A percentile compares a stretch with the other conserved stretches of the same genome.
phyloP scores from a whole-genome alignment of 2,797 vertebrate species.

The Glyptemys insculpta region DNA sequence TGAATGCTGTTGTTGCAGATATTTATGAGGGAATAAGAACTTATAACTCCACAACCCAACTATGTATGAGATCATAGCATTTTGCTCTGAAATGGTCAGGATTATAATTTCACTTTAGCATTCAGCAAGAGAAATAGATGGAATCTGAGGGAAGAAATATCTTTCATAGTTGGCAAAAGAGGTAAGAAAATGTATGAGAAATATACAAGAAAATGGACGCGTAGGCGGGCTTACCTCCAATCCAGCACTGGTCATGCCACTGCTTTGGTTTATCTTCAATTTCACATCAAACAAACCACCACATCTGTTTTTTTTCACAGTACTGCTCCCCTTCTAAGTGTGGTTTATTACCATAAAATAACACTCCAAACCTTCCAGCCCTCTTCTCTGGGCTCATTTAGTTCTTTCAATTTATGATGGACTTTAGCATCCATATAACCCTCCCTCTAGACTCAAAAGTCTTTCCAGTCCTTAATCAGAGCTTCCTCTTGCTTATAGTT shows the following conservation, averaged over 20 bases:
- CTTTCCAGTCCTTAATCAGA: background rate
- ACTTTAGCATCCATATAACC: background rate
- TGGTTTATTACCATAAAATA: background rate
- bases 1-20: background rate
- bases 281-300: background rate
- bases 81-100: background rate
- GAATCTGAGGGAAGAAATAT: background rate
- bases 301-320: background rate
- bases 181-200: background rate
- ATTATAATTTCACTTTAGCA: background rate
- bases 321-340: background rate
- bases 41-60: background rate
- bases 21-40: background rate
- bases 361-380: background rate
- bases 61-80: background rate
- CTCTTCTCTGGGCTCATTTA: background rate
- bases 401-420: background rate
- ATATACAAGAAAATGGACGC: background rate
- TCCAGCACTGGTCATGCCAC: background rate
- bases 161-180: background rate
- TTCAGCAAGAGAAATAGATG: background rate
- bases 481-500: background rate
- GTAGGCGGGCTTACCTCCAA: background rate
- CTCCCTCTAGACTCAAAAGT: background rate
- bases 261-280: background rate